Evolutionary conservation across 2,888 invertebrate species (phyloP), one percentile per base, ranked within the genome.

Genomic region (Pegoplata infirma): DNA sequence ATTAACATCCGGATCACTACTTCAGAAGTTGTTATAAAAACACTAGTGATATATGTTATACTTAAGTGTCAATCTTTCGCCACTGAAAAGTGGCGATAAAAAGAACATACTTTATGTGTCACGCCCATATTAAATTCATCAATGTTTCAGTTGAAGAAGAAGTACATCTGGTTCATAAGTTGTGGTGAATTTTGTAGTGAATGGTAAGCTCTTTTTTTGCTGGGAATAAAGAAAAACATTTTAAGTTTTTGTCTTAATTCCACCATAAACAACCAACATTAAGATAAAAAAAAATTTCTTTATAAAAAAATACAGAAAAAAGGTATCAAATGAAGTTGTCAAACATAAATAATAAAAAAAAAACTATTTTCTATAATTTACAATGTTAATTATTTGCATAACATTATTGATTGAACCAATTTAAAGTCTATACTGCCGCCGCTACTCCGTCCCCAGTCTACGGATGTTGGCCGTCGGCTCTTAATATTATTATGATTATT

Each of bases 211-310:
- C n/a, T n/a, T n/a, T n/a, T n/a, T n/a, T n/a, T n/a, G n/a, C n/a
- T n/a, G n/a, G n/a, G n/a, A 21, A 17, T 12, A 8, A 25, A 59
- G 53, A 46, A 68, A 47, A 56, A 55, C 55, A 49, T 51, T 66
- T 55, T 14, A 56, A 63, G 67, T 32, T 55, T 36, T n/a, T n/a
- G 36, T 49, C 66, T 73, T 58, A 73, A 56, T 25, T 64, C 44
- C 58, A 67, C 68, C 78, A 69, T 78, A 78, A 78, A 78, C 78
- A 78, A 78, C 46, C 21, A 36, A 40, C 64, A 74, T 69, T 59
- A 74, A 74, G 74, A 74, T 78, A 78, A 78, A n/a, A n/a, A n/a
- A n/a, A n/a, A 47, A 1, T n/a, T 40, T 40, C 12, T 32, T 2
- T 12, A 8, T 32, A 3, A 10, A 32, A 32, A 10, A 5, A 32